These are phyloP conservation scores for Mycetomoellerius zeteki DNA, from an alignment of 1,140 invertebrate species.

Conservation along the genomic window DNA sequence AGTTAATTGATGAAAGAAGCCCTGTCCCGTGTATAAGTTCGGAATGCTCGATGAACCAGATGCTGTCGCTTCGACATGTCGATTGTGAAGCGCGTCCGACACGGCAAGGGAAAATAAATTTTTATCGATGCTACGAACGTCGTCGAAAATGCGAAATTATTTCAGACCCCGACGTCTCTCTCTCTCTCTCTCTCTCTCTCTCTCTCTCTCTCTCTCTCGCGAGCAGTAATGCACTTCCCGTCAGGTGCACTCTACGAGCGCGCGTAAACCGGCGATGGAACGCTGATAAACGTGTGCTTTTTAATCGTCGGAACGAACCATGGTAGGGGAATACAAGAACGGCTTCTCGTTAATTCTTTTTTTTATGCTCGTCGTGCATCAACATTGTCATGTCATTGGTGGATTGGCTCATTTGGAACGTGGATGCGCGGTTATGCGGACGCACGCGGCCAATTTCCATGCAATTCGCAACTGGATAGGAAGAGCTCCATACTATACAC, in stretches of 20 bases:
- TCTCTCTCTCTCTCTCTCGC: slow-evolving; percentile 39
- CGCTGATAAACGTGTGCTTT: slow-evolving; percentile 74
- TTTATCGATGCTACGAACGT: slow-evolving; percentile 71
- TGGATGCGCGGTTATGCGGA: background rate
- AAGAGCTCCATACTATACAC: background rate
- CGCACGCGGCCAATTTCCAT: slow-evolving; percentile 39
- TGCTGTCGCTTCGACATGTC: background rate
- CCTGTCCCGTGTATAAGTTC: background rate
- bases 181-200: background rate
- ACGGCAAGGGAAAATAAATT: slow-evolving; percentile 73
- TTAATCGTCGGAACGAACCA: slow-evolving; percentile 66
- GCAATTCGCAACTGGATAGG: background rate
- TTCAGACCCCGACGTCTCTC: slow-evolving; percentile 62
- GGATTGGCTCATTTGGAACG: slow-evolving; percentile 66
- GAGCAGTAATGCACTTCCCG: slow-evolving; percentile 74
- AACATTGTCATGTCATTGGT: slow-evolving; percentile 61
- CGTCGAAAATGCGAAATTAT: slow-evolving; percentile 73
- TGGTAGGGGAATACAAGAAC: background rate
- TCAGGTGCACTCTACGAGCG: slow-evolving; percentile 75
- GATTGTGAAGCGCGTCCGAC: slow-evolving; percentile 1
- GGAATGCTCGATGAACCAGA: background rate
- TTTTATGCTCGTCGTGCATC: slow-evolving; percentile 50
- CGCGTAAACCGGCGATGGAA: slow-evolving; percentile 50
- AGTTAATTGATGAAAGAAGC: too few species aligned
- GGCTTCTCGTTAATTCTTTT: slow-evolving; percentile 33